Percentiles rank a stretch among this genome's conserved stretches.
Evolutionary conservation across 2,113 vertebrate genomes (phyloP).

Genomic region (Zapornia atra): DNA sequence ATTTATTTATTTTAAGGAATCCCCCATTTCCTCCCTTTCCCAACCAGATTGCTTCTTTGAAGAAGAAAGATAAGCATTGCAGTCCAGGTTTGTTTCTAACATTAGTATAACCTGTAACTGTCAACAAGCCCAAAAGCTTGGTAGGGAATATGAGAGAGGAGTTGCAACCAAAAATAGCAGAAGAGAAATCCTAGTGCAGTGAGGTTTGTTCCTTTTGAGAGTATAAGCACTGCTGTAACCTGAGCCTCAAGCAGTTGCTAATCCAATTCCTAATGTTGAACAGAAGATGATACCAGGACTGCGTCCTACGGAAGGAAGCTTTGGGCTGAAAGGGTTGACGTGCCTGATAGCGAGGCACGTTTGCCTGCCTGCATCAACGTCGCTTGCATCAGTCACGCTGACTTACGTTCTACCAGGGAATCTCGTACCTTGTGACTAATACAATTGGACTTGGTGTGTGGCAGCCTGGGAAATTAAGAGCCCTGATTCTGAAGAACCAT

Average conservation of each 20-base stretch:
- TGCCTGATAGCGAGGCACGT: rapidly evolving
- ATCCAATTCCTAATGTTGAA: neutral
- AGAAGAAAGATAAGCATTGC: neutral
- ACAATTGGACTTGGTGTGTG: neutral
- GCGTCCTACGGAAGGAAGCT: neutral
- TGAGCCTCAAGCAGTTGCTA: rapidly evolving
- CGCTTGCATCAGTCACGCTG: neutral
- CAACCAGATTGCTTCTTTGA: neutral
- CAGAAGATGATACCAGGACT: neutral
- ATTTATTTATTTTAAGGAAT: no score
- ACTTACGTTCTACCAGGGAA: neutral
- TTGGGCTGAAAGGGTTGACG: neutral
- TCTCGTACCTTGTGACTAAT: neutral
- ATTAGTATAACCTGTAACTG: neutral
- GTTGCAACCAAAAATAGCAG: neutral
- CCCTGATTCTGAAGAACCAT: neutral
- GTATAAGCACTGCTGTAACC: neutral
- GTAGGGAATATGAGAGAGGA: neutral
- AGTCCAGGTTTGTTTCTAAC: neutral
- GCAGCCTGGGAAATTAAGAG: conserved; percentile 13
- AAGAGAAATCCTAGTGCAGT: neutral
- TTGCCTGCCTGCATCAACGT: neutral
- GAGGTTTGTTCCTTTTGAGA: neutral
- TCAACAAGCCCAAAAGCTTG: neutral
- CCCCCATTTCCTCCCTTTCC: neutral